phyloP scores from a whole-genome alignment of 2,888 invertebrate genomes.

The Chymomyza procnemis region DNA sequence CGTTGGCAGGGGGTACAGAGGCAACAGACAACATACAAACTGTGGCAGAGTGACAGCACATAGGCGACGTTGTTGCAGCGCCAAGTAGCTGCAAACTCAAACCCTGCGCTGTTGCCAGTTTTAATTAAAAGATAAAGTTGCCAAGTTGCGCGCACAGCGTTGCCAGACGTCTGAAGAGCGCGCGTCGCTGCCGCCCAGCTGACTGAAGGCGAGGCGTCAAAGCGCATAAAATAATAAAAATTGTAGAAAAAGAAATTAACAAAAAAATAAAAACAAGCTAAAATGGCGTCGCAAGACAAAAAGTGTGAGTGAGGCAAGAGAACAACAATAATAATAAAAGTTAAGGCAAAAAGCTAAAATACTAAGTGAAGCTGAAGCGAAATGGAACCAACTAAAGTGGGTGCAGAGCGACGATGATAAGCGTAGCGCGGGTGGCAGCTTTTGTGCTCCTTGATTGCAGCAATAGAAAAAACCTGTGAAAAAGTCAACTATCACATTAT shows the following conservation, averaged over 20 bases:
- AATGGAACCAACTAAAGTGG: slow-evolving; percentile 19
- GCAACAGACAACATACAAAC: too few relatives aligned
- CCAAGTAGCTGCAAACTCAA: neutral
- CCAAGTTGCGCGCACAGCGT: slow-evolving; percentile 22
- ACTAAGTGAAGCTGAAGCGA: slow-evolving; percentile 26
- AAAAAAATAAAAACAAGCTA: slow-evolving; percentile 25
- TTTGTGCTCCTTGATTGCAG: slow-evolving; percentile 55
- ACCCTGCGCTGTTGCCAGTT: slow-evolving; percentile 46
- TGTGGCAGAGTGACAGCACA: neutral
- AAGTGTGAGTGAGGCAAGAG: too few relatives aligned
- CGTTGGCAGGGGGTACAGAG: slow-evolving; percentile 24
- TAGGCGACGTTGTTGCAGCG: slow-evolving; percentile 16
- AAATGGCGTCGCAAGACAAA: neutral
- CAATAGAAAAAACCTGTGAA: slow-evolving; percentile 45
- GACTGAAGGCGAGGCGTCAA: slow-evolving; percentile 40
- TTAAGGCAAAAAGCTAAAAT: slow-evolving; percentile 14
- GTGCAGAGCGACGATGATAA: neutral
- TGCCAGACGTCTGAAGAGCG: neutral
- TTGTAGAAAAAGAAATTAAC: slow-evolving; percentile 59
- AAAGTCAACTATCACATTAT: slow-evolving; percentile 34
- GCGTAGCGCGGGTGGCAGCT: neutral
- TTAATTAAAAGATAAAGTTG: slow-evolving; percentile 70
- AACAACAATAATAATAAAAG: slow-evolving; percentile 1
- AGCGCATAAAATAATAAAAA: slow-evolving; percentile 64
- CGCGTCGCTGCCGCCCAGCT: too few relatives aligned